Base-by-base conservation (phyloP, 2,797 vertebrate species). In the Rhinoraja longicauda region DNA sequence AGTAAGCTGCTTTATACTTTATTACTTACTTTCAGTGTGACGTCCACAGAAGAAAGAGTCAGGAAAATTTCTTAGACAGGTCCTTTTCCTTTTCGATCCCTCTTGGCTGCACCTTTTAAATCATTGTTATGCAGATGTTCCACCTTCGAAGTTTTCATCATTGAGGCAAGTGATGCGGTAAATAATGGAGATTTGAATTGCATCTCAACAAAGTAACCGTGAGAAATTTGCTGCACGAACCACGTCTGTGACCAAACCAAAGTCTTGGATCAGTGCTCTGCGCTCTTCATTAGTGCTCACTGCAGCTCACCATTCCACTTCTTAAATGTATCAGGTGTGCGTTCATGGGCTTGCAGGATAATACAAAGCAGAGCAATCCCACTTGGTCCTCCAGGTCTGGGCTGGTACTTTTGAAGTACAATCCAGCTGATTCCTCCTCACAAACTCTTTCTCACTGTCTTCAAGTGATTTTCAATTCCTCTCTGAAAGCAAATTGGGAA, bases 71-170 rank as follows among this genome's bases (percentile, higher is more conserved):
- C 57, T 19, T 88, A 17, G n/a, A 1, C 1, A 32, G 57, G 4
- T n/a, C 26, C 57, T 86, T 62, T 59, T 17, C 59, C 59, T 84
- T 84, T 53, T 53, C 29, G 17, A n/a, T 64, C n/a, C 84, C 59
- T 64, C 4, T 88, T 64, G 84, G 59, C 84, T 88, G 84, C 82
- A 88, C 24, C n/a, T 88, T n/a, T n/a, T 32, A 62, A 88, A 88
- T 7, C 64, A 88, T 32, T 88, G 15, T 62, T 32, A 32, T 36
- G 19, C 3, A 59, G 7, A 53, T 15, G 57, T 53, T 53, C 79
- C 10, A 29, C 26, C 59, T 64, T 64, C n/a, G 32, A 32, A 64
- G 15, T 32, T 64, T 88, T 88, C 59, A 88, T 88, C 32, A 88
- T 64, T 17, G n/a, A 88, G 64, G 59, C 59, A 88, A 64, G 1